Evolutionary conservation across 1,140 invertebrate genomes (phyloP).

Genomic region (Lepidurus couesii): DNA sequence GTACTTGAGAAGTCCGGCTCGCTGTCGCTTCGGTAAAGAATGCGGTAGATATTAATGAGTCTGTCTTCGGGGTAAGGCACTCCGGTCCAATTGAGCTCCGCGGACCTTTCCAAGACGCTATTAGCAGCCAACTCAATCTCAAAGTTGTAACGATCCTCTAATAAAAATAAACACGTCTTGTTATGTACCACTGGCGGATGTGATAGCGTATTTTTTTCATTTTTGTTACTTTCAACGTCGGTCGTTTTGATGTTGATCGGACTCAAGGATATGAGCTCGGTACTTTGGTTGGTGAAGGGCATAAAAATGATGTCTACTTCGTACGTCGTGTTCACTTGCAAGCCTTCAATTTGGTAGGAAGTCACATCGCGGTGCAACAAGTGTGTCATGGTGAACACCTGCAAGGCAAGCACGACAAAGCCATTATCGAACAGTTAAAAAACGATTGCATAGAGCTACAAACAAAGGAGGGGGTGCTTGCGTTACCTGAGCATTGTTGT

Average conservation of each 20-base stretch:
- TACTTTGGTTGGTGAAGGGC: constrained; percentile 62
- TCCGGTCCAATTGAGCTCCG: constrained; percentile 71
- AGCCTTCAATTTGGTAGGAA: constrained; percentile 62
- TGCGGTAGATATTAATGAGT: constrained; percentile 82
- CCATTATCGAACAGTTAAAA: constrained; percentile 34
- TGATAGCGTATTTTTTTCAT: background rate
- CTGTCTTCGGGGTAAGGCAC: constrained; percentile 80
- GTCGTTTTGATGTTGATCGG: constrained; percentile 59
- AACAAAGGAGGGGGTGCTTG: background rate
- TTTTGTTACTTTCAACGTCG: constrained; percentile 45
- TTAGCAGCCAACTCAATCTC: constrained; percentile 66
- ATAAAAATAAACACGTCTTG: background rate
- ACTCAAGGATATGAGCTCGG: constrained; percentile 62
- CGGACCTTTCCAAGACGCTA: constrained; percentile 64
- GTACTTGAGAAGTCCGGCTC: constrained; percentile 65
- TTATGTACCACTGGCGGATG: background rate
- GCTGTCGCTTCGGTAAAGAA: constrained; percentile 70
- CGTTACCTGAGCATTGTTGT: constrained; percentile 50
- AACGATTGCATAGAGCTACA: constrained; percentile 4
- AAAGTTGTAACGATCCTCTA: constrained; percentile 70
- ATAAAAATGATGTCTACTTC: constrained; percentile 71
- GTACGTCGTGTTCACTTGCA: constrained; percentile 64
- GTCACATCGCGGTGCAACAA: constrained; percentile 68
- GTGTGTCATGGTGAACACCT: constrained; percentile 64
- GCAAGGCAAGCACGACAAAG: constrained; percentile 3